Base-by-base conservation (phyloP, 2,113 vertebrate species). In the Sialia sialis region DNA sequence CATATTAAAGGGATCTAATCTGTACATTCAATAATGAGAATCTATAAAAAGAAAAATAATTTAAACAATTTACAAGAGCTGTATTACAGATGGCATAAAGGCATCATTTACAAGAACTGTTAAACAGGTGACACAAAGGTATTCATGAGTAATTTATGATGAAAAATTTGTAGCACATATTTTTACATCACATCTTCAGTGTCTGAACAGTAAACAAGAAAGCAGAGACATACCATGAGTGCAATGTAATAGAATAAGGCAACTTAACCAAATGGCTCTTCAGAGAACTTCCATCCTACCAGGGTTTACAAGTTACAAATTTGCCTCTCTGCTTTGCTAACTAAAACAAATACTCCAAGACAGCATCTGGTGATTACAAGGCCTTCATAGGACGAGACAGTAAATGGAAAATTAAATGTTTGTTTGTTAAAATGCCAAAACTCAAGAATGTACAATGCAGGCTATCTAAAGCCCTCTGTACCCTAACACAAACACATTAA, bases 61-160 rank as follows among this genome's bases (percentile, higher is more conserved):
- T 98, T 97, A 98, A 97, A 93, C 92, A 64, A 97, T 98, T 98
- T 98, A 98, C 97, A 98, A 95, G 96, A 97, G 93, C 90, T 96
- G 94, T 91, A 91, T 97, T 96, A 97, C 62, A 97, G 96, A 91
- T 97, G 98, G 96, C 81, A 96, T 93, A 74, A 96, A 91, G 87
- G 48, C 79, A 93, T 95, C 78, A 97, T 98, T 98, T 98, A 98
- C 97, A 98, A 95, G 94, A 97, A 87, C 90, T 96, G 88, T 94
- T 95, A 93, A 97, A 96, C 75, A 97, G 94, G 90, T 96, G 97
- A 96, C 73, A 96, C 82, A 58, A 98, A 93, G 80, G 59, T 96
- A 96, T 92, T 93, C 55, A 93, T 96, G 97, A 91, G 84, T 62
- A 96, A 95, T 88, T 96, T 95, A 93, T 43, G 94, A 96, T 94